A percentile compares a stretch with the other conserved stretches of the same genome.
These are phyloP conservation scores for Nomia melanderi DNA, from an alignment of 1,140 invertebrate genomes.

Conservation along the genomic window DNA sequence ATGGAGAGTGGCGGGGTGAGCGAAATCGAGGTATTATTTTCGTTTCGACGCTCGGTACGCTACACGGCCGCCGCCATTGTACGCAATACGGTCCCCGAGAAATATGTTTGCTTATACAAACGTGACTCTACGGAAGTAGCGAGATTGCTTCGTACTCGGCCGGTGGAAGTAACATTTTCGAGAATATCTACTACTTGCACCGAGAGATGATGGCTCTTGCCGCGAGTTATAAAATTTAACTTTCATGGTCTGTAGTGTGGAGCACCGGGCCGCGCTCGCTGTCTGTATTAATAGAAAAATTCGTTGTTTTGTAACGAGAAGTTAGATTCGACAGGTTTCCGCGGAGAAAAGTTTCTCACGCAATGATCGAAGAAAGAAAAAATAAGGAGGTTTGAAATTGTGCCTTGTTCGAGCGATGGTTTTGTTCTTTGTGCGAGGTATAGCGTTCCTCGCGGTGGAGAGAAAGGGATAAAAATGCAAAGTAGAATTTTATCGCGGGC, in stretches of 20 bases:
- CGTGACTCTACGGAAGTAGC: conserved; percentile 29
- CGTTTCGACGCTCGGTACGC: conserved; percentile 8
- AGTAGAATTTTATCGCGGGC: no score
- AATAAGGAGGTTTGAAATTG: neutral
- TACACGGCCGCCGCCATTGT: conserved; percentile 10
- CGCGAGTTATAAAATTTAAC: conserved; percentile 38
- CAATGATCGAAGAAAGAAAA: neutral
- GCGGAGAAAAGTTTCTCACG: no score
- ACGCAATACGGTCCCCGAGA: conserved; percentile 6
- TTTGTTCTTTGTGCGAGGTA: no score
- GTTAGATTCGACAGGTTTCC: no score
- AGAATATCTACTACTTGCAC: conserved; percentile 38
- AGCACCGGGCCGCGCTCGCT: neutral
- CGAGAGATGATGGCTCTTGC: conserved; percentile 17
- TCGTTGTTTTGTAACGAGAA: neutral
- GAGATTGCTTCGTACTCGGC: conserved; percentile 40
- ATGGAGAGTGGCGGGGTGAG: no score
- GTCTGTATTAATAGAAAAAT: neutral
- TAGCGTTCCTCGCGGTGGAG: no score
- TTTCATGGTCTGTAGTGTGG: neutral
- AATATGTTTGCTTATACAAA: conserved; percentile 30
- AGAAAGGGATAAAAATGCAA: no score
- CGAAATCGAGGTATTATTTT: conserved; percentile 27
- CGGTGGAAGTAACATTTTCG: conserved; percentile 45
- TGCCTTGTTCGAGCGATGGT: no score